Evolutionary conservation across 1,140 invertebrate species (phyloP), one percentile per base, ranked within the genome.

Genomic region (Hestina assimilis): DNA sequence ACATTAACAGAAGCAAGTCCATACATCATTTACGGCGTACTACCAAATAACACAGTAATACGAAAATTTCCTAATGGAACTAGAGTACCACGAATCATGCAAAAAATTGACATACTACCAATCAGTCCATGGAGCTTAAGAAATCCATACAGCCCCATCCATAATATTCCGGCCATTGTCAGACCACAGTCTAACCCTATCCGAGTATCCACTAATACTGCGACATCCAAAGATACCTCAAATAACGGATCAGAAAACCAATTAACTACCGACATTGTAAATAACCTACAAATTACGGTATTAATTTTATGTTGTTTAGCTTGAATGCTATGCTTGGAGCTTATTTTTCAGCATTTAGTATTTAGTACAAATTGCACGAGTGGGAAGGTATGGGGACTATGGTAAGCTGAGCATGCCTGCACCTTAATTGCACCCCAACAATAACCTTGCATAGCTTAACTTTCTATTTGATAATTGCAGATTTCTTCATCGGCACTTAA

Each of bases 1-100:
- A 85, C 91, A 70, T 91, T 92, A 74, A 92, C 91, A 78, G 89
- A 92, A 69, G 89, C 92, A 64, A 92, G 92, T 67, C 92, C 92
- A 51, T 93, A 91, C 77, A 91, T 93, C 61, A 91, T 94, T 79
- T 92, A 93, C 71, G 93, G 93, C 76, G 90, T 94, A 65, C 91
- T 91, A 78, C 92, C 93, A 64, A 93, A 94, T 89, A 93, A 93
- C 74, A 93, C 91, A 75, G 84, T 94, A 79, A 91, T 94, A 68
- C 91, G 92, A 74, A 93, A 92, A 79, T 94, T 92, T 72, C 93
- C 92, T 33, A 94, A 94, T 70, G 93, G 93, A 83, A 93, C 93
- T 71, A 79, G 92, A 86, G 92, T 93, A 85, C 92, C 92, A 83
- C 91, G 92, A 79, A 91, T 89, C 84, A 84, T 90, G 89, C 76